A percentile compares a stretch with the other conserved stretches of the same genome.
phyloP scores from a whole-genome alignment of 1,140 invertebrate species.

The Drosophila kepulauana region DNA sequence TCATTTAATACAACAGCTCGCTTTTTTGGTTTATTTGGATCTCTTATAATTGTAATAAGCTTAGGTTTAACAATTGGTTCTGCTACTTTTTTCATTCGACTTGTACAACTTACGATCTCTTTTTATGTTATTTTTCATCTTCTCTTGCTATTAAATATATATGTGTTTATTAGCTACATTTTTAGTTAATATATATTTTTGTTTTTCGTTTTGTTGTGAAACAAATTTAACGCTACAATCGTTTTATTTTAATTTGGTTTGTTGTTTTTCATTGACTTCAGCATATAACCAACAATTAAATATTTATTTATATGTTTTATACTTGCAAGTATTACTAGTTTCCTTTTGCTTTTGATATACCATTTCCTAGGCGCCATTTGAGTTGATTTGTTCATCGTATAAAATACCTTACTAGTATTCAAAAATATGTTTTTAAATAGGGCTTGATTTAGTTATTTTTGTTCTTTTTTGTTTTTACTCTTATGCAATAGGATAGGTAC shows the following conservation, averaged over 20 bases:
- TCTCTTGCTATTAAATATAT: conserved; percentile 28
- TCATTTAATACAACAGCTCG: conserved; percentile 79
- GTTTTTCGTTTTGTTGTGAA: conserved; percentile 51
- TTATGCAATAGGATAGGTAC: conserved; percentile 81
- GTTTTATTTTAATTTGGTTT: conserved; percentile 28
- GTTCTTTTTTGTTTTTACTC: conserved; percentile 68
- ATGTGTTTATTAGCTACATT: conserved; percentile 67
- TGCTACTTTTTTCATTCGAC: conserved; percentile 63
- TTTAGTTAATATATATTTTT: conserved; percentile 65
- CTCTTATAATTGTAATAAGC: conserved; percentile 56
- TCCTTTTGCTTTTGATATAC: conserved; percentile 61
- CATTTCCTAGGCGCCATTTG: conserved; percentile 64
- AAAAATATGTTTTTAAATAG: conserved; percentile 72
- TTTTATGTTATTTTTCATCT: conserved; percentile 39
- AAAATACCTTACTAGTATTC: conserved; percentile 73
- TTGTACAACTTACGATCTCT: conserved; percentile 62
- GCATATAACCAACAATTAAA: conserved; percentile 78
- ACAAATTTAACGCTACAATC: conserved; percentile 72
- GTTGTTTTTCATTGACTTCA: conserved; percentile 61
- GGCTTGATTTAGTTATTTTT: conserved; percentile 49
- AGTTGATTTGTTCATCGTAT: conserved; percentile 63
- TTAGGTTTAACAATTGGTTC: conserved; percentile 83
- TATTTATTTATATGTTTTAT: conserved; percentile 54
- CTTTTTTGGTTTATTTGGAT: conserved; percentile 50
- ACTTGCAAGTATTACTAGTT: conserved; percentile 21